These are phyloP conservation scores for Phalloptychus januarius DNA, from an alignment of 2,797 vertebrate species.

Conservation along the genomic window DNA sequence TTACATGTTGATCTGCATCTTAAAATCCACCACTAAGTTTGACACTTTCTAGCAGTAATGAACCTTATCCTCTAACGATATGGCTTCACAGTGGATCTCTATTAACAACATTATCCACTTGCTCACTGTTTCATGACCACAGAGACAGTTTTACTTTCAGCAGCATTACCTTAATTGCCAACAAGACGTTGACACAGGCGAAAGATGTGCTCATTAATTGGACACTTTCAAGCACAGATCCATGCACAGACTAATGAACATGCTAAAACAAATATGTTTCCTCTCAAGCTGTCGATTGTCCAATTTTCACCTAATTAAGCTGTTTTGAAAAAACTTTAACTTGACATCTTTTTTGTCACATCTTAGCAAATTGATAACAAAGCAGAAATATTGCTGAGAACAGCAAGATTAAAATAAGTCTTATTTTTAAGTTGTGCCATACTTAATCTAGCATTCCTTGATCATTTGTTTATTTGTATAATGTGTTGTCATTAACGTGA, in stretches of 20 bases:
- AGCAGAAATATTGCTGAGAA: neutral
- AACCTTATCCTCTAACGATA: conserved; percentile 5
- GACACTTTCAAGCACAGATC: conserved; percentile 20
- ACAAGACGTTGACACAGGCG: conserved; percentile 36
- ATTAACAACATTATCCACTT: conserved; percentile 31
- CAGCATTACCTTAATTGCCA: conserved; percentile 42
- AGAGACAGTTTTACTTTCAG: conserved; percentile 33
- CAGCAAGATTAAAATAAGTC: neutral
- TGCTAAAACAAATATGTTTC: conserved; percentile 18
- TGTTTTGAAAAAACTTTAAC: conserved; percentile 11
- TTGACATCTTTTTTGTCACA: conserved; percentile 6
- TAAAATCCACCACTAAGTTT: conserved; percentile 12
- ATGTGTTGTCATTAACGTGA: neutral
- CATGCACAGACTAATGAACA: conserved; percentile 1
- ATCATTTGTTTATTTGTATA: neutral
- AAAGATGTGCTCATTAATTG: conserved; percentile 43
- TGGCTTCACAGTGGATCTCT: conserved; percentile 35
- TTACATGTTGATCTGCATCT: conserved; percentile 17
- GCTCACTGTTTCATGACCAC: conserved; percentile 16
- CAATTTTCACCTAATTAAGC: conserved; percentile 30
- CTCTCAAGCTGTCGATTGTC: conserved; percentile 13
- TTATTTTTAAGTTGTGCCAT: neutral
- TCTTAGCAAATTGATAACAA: conserved; percentile 8
- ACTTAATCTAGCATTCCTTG: neutral
- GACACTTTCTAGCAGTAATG: conserved; percentile 13